Conservation (phyloP, 2,888 invertebrate species). For the Ypsolopha scabrella region DNA sequence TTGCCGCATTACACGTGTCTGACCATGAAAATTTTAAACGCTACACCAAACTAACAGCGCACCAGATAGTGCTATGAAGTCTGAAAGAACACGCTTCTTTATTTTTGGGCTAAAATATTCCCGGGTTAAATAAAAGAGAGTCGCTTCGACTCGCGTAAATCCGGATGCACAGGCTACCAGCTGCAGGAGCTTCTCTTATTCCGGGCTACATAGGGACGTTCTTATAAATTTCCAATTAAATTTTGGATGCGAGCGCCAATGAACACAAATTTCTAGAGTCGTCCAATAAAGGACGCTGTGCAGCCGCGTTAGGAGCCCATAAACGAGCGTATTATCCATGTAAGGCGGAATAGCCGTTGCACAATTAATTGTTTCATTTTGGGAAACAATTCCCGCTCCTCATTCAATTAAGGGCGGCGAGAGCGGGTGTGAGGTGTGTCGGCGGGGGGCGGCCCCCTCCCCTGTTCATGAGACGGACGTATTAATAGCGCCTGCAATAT, state of each 20-base stretch:
- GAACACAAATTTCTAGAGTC: slow-evolving; percentile 69
- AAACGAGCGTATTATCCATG: slow-evolving; percentile 71
- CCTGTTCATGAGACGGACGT: slow-evolving; percentile 68
- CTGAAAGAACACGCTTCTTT: slow-evolving; percentile 9
- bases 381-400: slow-evolving; percentile 72
- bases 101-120: slow-evolving; percentile 23
- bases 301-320: slow-evolving; percentile 70
- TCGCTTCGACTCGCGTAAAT: slow-evolving; percentile 31
- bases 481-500: slow-evolving; percentile 71
- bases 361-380: slow-evolving; percentile 72
- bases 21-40: slow-evolving; percentile 66
- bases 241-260: slow-evolving; percentile 66
- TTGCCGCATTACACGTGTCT: slow-evolving; percentile 61
- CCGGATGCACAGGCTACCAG: slow-evolving; percentile 36
- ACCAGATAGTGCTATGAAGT: not conserved
- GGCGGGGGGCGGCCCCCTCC: slow-evolving; percentile 25
- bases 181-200: slow-evolving; percentile 46
- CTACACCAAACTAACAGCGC: slow-evolving; percentile 31
- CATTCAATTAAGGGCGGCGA: slow-evolving; percentile 71
- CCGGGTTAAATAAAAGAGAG: slow-evolving; percentile 30
- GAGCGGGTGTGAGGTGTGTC: slow-evolving; percentile 36
- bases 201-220: slow-evolving; percentile 50
- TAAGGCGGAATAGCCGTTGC: slow-evolving; percentile 71
- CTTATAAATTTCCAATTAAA: slow-evolving; percentile 67
- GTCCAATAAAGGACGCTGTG: slow-evolving; percentile 68